phyloP scores from a whole-genome alignment of 2,797 vertebrate genomes.

The Fringilla coelebs region DNA sequence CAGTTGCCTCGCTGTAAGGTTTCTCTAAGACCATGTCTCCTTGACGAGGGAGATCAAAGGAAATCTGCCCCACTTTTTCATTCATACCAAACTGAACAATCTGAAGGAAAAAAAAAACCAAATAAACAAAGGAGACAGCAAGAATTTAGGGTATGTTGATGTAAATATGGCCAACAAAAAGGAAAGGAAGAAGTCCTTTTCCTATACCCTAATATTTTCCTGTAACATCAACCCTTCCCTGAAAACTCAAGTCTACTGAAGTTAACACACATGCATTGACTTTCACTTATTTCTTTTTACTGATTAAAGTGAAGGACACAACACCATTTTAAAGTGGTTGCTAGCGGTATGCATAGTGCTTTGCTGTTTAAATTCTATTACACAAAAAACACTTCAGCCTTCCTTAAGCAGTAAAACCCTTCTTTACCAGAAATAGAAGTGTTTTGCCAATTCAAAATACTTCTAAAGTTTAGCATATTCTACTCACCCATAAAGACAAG shows the following conservation, averaged over 20 bases:
- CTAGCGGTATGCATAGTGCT: neutral
- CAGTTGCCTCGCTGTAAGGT: slow-evolving; percentile 94
- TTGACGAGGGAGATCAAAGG: slow-evolving; percentile 92
- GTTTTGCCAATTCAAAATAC: neutral
- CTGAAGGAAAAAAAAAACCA: slow-evolving; percentile 58
- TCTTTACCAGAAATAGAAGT: neutral
- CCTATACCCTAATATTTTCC: neutral
- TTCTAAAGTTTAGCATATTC: neutral
- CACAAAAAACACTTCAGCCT: neutral
- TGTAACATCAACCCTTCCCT: neutral
- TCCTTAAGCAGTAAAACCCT: neutral
- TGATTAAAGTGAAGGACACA: neutral
- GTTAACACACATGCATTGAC: neutral
- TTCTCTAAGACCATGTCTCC: slow-evolving; percentile 95
- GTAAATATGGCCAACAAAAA: neutral
- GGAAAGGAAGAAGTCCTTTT: neutral
- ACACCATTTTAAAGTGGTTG: neutral
- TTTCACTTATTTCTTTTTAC: neutral
- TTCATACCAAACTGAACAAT: slow-evolving; percentile 99
- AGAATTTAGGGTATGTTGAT: neutral
- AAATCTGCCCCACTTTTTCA: slow-evolving; percentile 93
- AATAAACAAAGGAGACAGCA: neutral
- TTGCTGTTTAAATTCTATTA: neutral
- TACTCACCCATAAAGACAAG: neutral
- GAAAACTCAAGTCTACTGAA: neutral